Conservation (phyloP, 2,888 invertebrate genomes). For the Acleris literana region DNA sequence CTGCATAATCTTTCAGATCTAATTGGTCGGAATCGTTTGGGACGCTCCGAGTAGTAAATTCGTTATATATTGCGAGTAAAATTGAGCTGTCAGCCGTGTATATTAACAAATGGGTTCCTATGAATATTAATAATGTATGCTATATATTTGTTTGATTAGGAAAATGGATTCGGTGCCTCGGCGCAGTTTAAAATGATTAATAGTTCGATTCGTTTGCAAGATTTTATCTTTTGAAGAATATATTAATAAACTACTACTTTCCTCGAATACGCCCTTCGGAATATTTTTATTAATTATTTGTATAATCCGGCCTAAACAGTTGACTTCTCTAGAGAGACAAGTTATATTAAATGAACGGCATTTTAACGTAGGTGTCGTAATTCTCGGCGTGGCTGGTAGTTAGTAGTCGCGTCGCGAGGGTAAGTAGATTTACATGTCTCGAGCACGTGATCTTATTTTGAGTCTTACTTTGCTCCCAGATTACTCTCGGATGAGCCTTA, state of each 20-base stretch:
- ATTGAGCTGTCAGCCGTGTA: slow-evolving; percentile 77
- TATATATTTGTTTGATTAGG: slow-evolving; percentile 58
- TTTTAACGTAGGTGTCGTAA: slow-evolving; percentile 44
- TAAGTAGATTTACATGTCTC: slow-evolving; percentile 79
- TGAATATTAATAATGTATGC: slow-evolving; percentile 77
- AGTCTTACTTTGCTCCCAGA: slow-evolving; percentile 63
- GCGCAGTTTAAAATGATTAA: slow-evolving; percentile 56
- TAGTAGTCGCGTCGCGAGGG: slow-evolving; percentile 63
- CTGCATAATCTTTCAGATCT: slow-evolving; percentile 45
- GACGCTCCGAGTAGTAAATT: slow-evolving; percentile 43
- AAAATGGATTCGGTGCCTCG: slow-evolving; percentile 50
- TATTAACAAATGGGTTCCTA: slow-evolving; percentile 77
- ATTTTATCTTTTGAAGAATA: slow-evolving; percentile 49
- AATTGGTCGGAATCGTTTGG: slow-evolving; percentile 54
- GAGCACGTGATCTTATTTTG: slow-evolving; percentile 75
- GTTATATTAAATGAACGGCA: slow-evolving; percentile 39
- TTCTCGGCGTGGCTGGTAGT: slow-evolving; percentile 51
- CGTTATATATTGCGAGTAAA: slow-evolving; percentile 60
- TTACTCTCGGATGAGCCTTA: slow-evolving; percentile 56
- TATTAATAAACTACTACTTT: slow-evolving; percentile 37
- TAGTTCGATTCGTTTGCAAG: slow-evolving; percentile 54
- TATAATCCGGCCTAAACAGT: too few species aligned
- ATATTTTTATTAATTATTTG: slow-evolving; percentile 21
- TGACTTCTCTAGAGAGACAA: background rate
- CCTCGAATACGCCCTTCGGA: slow-evolving; percentile 23